A percentile compares a stretch with the other conserved stretches of the same genome.
Conservation (phyloP, 2,888 invertebrate species). For the Tanaodytes sp. region DNA sequence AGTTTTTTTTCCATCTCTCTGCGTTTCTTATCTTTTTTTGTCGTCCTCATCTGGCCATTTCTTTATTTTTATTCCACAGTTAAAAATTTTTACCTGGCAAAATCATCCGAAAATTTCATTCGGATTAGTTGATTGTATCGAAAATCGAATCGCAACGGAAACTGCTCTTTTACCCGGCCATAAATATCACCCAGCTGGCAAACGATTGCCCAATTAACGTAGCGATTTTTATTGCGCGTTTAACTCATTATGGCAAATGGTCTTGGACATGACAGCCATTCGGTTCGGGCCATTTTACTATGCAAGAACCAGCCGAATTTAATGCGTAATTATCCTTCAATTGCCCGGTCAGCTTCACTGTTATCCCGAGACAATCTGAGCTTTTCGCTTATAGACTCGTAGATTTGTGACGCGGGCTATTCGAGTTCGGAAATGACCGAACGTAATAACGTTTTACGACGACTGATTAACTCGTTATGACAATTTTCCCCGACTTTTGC, state of each 20-base stretch:
- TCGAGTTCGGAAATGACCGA: neutral
- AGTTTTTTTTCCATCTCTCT: too few relatives aligned
- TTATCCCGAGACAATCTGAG: slow-evolving; percentile 27
- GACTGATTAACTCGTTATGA: slow-evolving; percentile 15
- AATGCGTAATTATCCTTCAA: slow-evolving; percentile 40
- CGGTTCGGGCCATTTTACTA: slow-evolving; percentile 30
- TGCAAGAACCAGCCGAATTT: slow-evolving; percentile 31
- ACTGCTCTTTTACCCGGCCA: too few relatives aligned
- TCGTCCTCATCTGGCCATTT: too few relatives aligned
- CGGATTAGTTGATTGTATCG: too few relatives aligned
- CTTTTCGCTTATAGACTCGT: slow-evolving; percentile 27
- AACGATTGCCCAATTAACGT: slow-evolving; percentile 34
- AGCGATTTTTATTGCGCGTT: slow-evolving; percentile 38
- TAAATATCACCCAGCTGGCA: too few relatives aligned
- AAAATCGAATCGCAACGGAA: too few relatives aligned
- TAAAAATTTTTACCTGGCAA: too few relatives aligned
- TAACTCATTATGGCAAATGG: slow-evolving; percentile 32
- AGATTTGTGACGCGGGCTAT: slow-evolving; percentile 5
- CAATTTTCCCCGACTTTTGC: neutral
- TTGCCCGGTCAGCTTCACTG: slow-evolving; percentile 17
- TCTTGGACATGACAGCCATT: slow-evolving; percentile 33
- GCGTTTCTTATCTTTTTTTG: too few relatives aligned
- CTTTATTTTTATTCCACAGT: too few relatives aligned
- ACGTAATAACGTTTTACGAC: slow-evolving; percentile 6
- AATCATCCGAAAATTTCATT: too few relatives aligned